Conservation (phyloP, 92 coral and sea anemone genomes). For the Siderastrea radians region DNA sequence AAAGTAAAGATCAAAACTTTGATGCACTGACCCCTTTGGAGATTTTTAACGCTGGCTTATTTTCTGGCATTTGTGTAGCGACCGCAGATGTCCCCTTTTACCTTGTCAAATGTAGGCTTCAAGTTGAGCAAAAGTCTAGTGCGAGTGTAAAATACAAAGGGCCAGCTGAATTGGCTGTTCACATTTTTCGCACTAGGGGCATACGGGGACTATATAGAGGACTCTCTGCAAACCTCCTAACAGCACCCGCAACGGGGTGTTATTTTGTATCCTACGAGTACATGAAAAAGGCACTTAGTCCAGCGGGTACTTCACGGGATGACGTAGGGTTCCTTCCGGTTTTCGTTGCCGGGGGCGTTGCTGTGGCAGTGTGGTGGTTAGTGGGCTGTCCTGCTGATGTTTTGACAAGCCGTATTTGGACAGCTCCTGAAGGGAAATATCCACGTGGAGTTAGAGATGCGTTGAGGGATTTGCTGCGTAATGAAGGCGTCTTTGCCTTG, state of each 20-base stretch:
- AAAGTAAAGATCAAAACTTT: conserved; percentile 67
- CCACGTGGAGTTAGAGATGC: conserved; percentile 88
- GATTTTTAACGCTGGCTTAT: conserved; percentile 83
- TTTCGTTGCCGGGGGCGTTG: conserved; percentile 83
- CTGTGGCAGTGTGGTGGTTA: conserved; percentile 86
- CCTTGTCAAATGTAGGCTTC: conserved; percentile 87
- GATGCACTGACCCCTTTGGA: conserved; percentile 62
- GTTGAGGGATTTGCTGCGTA: conserved; percentile 59
- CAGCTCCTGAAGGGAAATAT: conserved; percentile 87
- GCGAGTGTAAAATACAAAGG: conserved; percentile 76
- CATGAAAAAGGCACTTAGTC: conserved; percentile 42
- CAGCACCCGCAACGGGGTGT: conserved; percentile 82
- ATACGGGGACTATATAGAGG: conserved; percentile 85
- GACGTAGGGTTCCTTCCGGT: conserved; percentile 77
- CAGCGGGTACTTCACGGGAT: conserved; percentile 77
- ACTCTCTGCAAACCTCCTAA: conserved; percentile 68
- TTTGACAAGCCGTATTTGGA: conserved; percentile 84
- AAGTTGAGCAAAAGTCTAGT: conserved; percentile 80
- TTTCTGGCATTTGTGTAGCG: conserved; percentile 71
- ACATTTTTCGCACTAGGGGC: conserved; percentile 71
- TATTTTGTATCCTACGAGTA: conserved; percentile 87
- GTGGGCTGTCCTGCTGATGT: conserved; percentile 85
- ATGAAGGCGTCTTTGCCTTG: conserved; percentile 77
- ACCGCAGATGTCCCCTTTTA: conserved; percentile 79
- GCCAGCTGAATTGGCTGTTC: conserved; percentile 67